Base-by-base conservation (phyloP, 30 jellyfish, hydroid and myxozoan species). In the Chironex yamaguchii region DNA sequence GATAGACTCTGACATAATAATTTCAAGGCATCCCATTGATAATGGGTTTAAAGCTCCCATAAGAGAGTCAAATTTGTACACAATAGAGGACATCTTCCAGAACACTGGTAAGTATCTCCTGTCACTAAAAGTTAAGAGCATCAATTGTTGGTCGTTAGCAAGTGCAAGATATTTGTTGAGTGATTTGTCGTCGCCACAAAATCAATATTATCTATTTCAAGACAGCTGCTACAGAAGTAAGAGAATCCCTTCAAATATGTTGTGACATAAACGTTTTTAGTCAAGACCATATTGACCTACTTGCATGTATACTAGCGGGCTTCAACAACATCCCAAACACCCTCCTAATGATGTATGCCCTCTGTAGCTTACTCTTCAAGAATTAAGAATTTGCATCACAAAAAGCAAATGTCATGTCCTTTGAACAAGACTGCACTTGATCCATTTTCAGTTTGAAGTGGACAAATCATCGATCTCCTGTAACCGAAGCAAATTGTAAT, bases 241-340 rank as follows among this genome's bases (percentile, higher is more conserved):
- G 54, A 58, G 34, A 76, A 29, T 34, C 90, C 94, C 22, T 79
- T 79, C 36, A 36, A 48, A n/a, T 89, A 66, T 65, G 32, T 80
- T 29, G 71, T 89, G 42, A 81, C 97, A 36, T 79, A 71, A 76
- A 76, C 62, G 34, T n/a, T n/a, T 17, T 87, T 2, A 75, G 92
- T 21, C 96, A 87, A 65, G 96, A 86, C 50, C 93, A 76, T 62
- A 17, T 87, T 6, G 96, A 76, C 52, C 36, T 84, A 32, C 88
- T 64, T 36, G 81, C 49, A 23, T 22, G 92, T n/a, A 82, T 82
- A 58, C 52, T 30, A 34, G 51, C 68, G 33, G 96, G 91, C 1
- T 54, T 17, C 36, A 86, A 76, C 34, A 86, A 64, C 31, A 86
- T 62, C 48, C 92, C 92, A 34, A 29, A 76, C 35, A 79, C 71